Evolutionary conservation across 2,797 vertebrate species (phyloP), one percentile per base, ranked within the genome.

Genomic region (Gadopsis bispinosus): DNA sequence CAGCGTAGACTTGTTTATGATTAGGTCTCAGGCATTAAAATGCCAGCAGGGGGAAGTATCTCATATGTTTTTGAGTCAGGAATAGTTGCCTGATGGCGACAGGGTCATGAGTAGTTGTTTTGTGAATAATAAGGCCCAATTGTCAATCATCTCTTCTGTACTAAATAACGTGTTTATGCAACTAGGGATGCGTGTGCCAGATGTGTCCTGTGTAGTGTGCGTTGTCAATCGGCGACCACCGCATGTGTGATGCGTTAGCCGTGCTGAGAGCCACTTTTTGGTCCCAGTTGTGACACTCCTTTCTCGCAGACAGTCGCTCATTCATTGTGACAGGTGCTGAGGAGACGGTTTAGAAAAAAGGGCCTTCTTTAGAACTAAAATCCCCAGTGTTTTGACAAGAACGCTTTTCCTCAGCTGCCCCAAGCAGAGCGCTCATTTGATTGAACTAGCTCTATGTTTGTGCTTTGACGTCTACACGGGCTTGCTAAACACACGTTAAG

Each of bases 291-390:
- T 91, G 87, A 91, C 89, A 87, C 79, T 60, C 81, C 55, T 79
- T 81, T 79, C 80, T 79, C 26, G 51, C 53, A 75, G 80, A 83
- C 81, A 72, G 79, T 61, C 50, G 17, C 87, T 92, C 83, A 93
- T 94, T 86, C 80, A 50, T 67, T 76, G 78, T 92, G 91, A 93
- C 87, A 88, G 85, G 80, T 88, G 75, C 87, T 86, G 85, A 82
- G 69, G 71, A 87, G 75, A 77, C 83, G 72, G 69, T 84, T 88
- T 69, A 4, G 61, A 50, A 77, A 83, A 75, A 76, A 60, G 37
- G 37, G 45, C 9, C 60, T 84, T 83, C 70, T 85, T 90, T 85
- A 78, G 69, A 67, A 54, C 76, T 54, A 82, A 89, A 84, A 83
- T 89, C 80, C 69, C 62, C 80, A 73, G 53, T 86, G 85, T 92